These are phyloP conservation scores for Eurois occulta DNA, from an alignment of 2,888 invertebrate genomes.

Conservation along the genomic window DNA sequence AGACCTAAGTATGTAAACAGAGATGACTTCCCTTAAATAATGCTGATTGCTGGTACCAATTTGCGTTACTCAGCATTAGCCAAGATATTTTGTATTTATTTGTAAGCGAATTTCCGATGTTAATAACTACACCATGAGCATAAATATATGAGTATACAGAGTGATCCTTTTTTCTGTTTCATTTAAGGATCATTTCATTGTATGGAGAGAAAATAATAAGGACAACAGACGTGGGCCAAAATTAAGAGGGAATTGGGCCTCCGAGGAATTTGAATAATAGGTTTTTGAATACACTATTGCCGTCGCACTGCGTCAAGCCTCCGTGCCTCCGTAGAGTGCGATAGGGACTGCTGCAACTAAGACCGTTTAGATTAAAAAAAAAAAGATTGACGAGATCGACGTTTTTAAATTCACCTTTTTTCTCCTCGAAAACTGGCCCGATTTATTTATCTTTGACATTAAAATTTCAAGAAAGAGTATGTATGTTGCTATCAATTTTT, in stretches of 20 bases:
- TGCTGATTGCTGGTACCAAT: neutral
- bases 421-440: too few species aligned
- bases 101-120: constrained; percentile 11
- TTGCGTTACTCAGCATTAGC: neutral
- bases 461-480: too few species aligned
- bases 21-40: neutral
- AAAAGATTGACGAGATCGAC: too few species aligned
- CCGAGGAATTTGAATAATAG: too few species aligned
- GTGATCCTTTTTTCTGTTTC: neutral
- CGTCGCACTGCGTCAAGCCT: too few species aligned
- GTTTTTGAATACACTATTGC: too few species aligned
- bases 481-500: too few species aligned
- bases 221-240: neutral
- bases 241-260: neutral
- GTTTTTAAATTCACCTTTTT: too few species aligned
- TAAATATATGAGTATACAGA: neutral
- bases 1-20: constrained; percentile 6
- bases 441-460: too few species aligned
- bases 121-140: neutral
- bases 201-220: neutral
- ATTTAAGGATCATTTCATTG: neutral
- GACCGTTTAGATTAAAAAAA: too few species aligned
- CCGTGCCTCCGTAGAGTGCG: too few species aligned
- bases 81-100: constrained; percentile 2
- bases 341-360: too few species aligned